Percentiles rank a stretch among this genome's conserved stretches.
These are phyloP conservation scores for Notiomystis cincta DNA, from an alignment of 2,113 vertebrate species.

Conservation along the genomic window DNA sequence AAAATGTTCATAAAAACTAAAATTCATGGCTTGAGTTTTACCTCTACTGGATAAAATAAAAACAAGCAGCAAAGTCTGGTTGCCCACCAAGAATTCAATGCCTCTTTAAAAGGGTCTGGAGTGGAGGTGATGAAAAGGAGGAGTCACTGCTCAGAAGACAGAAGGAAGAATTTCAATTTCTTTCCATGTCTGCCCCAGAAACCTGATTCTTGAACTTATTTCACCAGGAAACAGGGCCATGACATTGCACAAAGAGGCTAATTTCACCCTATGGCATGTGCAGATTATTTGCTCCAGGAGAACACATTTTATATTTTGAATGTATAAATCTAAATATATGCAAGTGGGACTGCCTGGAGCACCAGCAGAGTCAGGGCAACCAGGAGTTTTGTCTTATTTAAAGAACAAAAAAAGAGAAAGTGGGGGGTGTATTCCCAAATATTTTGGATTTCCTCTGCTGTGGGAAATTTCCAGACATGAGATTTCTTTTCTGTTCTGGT, in stretches of 20 bases:
- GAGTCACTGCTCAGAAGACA: neutral
- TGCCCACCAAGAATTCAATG: neutral
- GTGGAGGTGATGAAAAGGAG: neutral
- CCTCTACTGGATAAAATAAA: neutral
- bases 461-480: neutral
- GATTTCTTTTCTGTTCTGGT: neutral
- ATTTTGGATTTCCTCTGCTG: neutral
- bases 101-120: neutral
- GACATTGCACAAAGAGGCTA: slow-evolving; percentile 38
- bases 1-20: neutral
- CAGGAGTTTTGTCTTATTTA: neutral
- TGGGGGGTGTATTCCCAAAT: neutral
- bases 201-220: slow-evolving; percentile 55
- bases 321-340: neutral
- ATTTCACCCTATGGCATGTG: neutral
- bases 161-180: neutral
- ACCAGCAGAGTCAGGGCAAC: neutral
- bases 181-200: slow-evolving; percentile 11
- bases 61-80: neutral
- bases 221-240: slow-evolving; percentile 27
- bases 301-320: neutral
- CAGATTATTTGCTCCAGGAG: neutral
- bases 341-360: neutral
- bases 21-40: neutral
- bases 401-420: neutral